Conservation (phyloP, 2,113 vertebrate species). For the Stegostoma tigrinum region DNA sequence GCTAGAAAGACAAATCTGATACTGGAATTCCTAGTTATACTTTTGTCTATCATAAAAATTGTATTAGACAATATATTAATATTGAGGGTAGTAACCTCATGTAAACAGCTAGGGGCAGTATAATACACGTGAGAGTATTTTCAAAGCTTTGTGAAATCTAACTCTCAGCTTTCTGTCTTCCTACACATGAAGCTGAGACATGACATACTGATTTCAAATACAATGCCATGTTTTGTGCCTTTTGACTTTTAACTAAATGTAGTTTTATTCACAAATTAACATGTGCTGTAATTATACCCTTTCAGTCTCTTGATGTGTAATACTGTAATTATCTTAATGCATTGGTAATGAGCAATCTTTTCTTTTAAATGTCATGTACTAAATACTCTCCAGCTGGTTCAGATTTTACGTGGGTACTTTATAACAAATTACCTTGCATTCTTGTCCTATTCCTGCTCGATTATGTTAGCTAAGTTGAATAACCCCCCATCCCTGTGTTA, state of each 20-base stretch:
- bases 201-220: background rate
- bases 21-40: background rate
- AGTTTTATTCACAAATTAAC: constrained; percentile 36
- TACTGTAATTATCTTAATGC: constrained; percentile 37
- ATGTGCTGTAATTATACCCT: constrained; percentile 27
- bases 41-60: background rate
- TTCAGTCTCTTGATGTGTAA: constrained; percentile 29
- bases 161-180: background rate
- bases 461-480: constrained; percentile 11
- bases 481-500: background rate
- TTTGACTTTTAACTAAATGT: constrained; percentile 28
- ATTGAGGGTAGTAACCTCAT: background rate
- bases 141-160: background rate
- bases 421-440: background rate
- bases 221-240: background rate
- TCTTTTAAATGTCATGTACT: constrained; percentile 32
- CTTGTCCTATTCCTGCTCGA: background rate
- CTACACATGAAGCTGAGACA: background rate
- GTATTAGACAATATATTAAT: background rate
- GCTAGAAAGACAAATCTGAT: background rate
- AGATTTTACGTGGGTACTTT: constrained; percentile 13
- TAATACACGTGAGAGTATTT: background rate
- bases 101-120: background rate
- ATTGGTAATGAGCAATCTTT: constrained; percentile 36
- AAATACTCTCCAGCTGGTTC: constrained; percentile 18